Evolutionary conservation across 2,113 vertebrate species (phyloP).

Genomic region (Mobula birostris): DNA sequence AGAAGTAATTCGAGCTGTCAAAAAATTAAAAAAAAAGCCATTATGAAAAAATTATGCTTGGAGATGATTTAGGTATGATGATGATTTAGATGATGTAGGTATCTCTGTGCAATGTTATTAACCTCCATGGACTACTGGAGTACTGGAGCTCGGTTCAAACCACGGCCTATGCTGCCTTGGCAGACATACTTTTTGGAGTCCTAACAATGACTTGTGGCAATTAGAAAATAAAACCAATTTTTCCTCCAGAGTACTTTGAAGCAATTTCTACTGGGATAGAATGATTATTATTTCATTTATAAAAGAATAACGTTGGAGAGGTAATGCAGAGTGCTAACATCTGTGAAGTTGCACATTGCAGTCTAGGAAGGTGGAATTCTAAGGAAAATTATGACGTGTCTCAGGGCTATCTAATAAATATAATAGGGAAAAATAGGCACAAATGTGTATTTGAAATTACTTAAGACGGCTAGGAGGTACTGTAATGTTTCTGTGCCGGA

Average conservation of each 20-base stretch:
- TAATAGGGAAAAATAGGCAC: background rate
- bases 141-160: background rate
- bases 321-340: background rate
- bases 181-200: background rate
- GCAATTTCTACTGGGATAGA: background rate
- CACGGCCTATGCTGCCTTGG: background rate
- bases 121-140: background rate
- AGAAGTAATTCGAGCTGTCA: conserved; percentile 72
- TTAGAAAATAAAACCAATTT: background rate
- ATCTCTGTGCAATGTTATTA: background rate
- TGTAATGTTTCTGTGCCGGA: background rate
- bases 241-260: background rate
- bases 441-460: background rate
- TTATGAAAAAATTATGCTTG: background rate
- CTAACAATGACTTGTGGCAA: background rate
- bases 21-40: conserved; percentile 23
- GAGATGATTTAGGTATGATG: background rate
- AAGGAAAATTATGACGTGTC: background rate
- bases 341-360: background rate
- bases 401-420: background rate
- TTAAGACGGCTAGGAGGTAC: background rate
- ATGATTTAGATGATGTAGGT: too few relatives aligned
- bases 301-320: background rate
- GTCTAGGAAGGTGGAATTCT: background rate
- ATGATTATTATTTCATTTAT: background rate